Base-by-base conservation (phyloP, 2,797 vertebrate genomes). In the Tamandua tetradactyla region DNA sequence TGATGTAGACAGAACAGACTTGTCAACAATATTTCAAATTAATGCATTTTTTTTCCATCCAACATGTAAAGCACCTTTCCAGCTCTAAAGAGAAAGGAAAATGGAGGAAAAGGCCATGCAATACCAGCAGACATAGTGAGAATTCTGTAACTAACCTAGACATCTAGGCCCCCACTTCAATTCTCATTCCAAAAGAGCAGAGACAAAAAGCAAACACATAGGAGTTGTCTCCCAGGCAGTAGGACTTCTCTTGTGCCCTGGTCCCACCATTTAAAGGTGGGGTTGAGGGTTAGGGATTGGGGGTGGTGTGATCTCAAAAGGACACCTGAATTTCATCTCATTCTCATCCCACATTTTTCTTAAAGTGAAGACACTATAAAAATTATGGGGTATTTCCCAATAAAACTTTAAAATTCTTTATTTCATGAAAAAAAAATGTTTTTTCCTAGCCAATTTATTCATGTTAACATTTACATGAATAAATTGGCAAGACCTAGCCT, bases 1-100 rank as follows among this genome's bases (percentile, higher is more conserved):
- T 59, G 30, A 68, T 44, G 2, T 12, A 90, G 23, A 37, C 0
- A 93, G 35, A 95, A 81, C 27, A 93, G n/a, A 86, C 32, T 47
- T 18, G 69, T 75, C 66, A 55, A 42, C 17, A 68, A 9, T 85
- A 90, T 66, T 90, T 71, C 62, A 61, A 93, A 49, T 37, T 20
- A 86, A 79, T 47, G 12, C 61, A 83, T 74, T 89, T 89, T 69
- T 78, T 88, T 94, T 89, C 47, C 47, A 72, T 78, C 59, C 10
- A 91, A 78, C 30, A 13, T 68, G 79, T 17, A 71, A 42, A 59
- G 22, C 15, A 69, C 42, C 49, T 85, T 85, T 79, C 44, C 47
- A 83, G n/a, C 22, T 89, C 79, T 27, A 64, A 44, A 74, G 62
- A 3, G 23, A 85, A 66, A 74, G 30, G n/a, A 71, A 79, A 55